phyloP scores from a whole-genome alignment of 2,797 vertebrate species.

The Enteromius viviparus region DNA sequence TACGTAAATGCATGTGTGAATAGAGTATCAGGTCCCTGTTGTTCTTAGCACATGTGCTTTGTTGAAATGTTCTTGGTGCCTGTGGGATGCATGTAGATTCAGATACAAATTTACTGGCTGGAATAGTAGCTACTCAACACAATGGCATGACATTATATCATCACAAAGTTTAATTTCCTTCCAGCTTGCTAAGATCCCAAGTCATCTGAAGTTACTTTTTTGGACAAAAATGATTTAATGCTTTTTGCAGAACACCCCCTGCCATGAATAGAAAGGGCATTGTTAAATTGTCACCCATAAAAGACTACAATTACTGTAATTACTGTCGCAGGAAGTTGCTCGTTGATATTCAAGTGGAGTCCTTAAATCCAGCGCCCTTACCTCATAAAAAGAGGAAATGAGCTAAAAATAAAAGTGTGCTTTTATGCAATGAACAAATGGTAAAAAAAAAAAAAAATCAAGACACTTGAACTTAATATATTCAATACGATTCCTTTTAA shows the following conservation, averaged over 20 bases:
- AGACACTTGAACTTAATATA: background rate
- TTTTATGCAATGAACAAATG: background rate
- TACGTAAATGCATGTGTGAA: conserved; percentile 73
- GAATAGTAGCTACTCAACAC: background rate
- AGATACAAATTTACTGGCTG: background rate
- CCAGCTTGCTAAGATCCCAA: background rate
- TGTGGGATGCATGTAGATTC: background rate
- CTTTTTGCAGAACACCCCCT: conserved; percentile 2
- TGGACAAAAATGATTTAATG: background rate
- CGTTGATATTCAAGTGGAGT: conserved; percentile 8
- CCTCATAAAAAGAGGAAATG: background rate
- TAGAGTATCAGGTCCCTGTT: background rate
- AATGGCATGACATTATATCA: background rate
- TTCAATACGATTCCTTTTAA: conserved; percentile 30
- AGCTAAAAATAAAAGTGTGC: background rate
- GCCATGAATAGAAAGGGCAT: conserved; percentile 22
- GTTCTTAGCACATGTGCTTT: background rate
- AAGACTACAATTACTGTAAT: conserved; percentile 35
- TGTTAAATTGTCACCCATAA: conserved; percentile 29
- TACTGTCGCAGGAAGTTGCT: conserved; percentile 2
- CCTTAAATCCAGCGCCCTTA: background rate
- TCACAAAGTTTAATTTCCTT: conserved; percentile 2
- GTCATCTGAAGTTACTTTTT: conserved; percentile 7
- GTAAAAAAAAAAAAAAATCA: background rate
- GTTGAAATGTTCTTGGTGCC: background rate